These are phyloP conservation scores for Hymenochirus boettgeri DNA, from an alignment of 2,113 vertebrate species.

Conservation along the genomic window DNA sequence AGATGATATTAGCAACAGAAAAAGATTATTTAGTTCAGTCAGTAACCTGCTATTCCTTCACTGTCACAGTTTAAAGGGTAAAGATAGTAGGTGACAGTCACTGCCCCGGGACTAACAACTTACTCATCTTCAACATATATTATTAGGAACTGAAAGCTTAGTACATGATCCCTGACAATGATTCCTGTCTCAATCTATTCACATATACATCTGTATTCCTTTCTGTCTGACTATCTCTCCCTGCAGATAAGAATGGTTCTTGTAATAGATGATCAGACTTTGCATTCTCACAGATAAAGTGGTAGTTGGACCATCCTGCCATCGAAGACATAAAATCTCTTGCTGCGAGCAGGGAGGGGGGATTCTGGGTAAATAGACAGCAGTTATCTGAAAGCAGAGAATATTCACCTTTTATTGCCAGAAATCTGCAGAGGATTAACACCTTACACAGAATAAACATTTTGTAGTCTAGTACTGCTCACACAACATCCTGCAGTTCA, in stretches of 20 bases:
- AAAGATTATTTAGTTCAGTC: no score
- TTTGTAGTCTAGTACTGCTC: no score
- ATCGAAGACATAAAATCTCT: slow-evolving; percentile 16
- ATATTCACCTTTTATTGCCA: background rate
- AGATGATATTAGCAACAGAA: no score
- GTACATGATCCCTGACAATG: background rate
- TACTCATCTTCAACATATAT: slow-evolving; percentile 12
- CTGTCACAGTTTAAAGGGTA: slow-evolving; percentile 5
- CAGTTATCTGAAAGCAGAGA: no score
- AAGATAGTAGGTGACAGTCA: slow-evolving; percentile 13
- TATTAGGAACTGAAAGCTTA: slow-evolving; percentile 7
- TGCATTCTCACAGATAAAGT: slow-evolving; percentile 21
- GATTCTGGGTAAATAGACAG: no score
- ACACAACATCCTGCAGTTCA: no score
- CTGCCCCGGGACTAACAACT: slow-evolving; percentile 1
- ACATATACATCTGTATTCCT: slow-evolving; percentile 5
- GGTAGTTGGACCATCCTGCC: background rate
- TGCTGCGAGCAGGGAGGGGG: no score
- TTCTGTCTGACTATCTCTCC: background rate
- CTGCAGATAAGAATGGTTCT: slow-evolving; percentile 6
- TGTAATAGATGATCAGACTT: slow-evolving; percentile 11
- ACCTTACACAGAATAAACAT: no score
- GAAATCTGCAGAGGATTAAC: background rate
- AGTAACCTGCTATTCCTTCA: background rate
- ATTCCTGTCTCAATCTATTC: slow-evolving; percentile 1